Percentiles rank a stretch among this genome's conserved stretches.
phyloP scores from a whole-genome alignment of 2,888 invertebrate genomes.

The Celastrina argiolus region DNA sequence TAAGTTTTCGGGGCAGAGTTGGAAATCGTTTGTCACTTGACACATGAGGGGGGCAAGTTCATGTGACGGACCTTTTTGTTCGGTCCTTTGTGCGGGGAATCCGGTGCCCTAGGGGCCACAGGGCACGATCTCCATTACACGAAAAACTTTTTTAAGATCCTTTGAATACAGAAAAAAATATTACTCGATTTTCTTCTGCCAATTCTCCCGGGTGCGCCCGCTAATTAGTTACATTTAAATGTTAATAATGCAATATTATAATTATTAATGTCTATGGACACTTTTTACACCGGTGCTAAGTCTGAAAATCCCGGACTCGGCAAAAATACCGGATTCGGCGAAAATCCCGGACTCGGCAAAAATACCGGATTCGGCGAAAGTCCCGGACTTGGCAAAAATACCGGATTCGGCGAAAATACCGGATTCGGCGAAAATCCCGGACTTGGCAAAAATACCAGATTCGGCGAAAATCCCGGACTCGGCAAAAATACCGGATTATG shows the following conservation, averaged over 20 bases:
- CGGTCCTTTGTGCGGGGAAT: conserved; percentile 71
- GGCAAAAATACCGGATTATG: too few relatives aligned
- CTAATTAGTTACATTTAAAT: conserved; percentile 2
- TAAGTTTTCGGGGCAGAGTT: conserved; percentile 44
- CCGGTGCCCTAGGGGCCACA: conserved; percentile 66
- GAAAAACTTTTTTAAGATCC: conserved; percentile 62
- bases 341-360: too few relatives aligned
- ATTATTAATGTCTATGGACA: not conserved
- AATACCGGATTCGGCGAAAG: too few relatives aligned
- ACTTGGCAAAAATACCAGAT: too few relatives aligned
- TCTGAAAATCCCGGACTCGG: too few relatives aligned
- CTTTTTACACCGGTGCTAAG: too few relatives aligned
- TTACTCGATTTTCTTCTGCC: conserved; percentile 43
- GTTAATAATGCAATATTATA: conserved; percentile 20
- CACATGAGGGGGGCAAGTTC: conserved; percentile 65
- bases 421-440: too few relatives aligned
- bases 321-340: too few relatives aligned
- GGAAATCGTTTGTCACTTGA: conserved; percentile 47
- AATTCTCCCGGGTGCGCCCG: not conserved
- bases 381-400: too few relatives aligned
- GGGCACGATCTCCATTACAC: conserved; percentile 75
- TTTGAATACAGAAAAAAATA: conserved; percentile 54
- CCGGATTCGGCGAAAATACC: too few relatives aligned
- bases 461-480: too few relatives aligned
- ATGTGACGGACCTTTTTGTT: conserved; percentile 77